Evolutionary conservation across 2,113 vertebrate genomes (phyloP), one percentile per base, ranked within the genome.

Genomic region (Gymnorhina tibicen): DNA sequence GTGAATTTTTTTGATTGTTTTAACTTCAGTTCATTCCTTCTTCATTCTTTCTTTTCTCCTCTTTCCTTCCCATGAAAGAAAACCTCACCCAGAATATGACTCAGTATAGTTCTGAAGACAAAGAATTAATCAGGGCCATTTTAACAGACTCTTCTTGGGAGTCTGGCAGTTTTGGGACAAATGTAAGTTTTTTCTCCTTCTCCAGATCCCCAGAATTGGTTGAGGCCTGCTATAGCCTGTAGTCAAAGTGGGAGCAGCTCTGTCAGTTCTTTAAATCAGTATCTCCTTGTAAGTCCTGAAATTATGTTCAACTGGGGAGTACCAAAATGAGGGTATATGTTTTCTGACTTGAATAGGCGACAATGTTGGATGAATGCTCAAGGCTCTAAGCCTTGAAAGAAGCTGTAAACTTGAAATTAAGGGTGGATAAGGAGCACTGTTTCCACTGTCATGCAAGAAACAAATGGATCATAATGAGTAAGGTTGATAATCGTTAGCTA

Each of bases 1-100:
- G 99, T 99, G 96, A 98, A 35, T 95, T 62, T 35, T 77, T 88
- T 85, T 89, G 3, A 21, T 72, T 79, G 14, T 81, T 63, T 79
- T 64, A 83, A 83, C 20, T 50, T 92, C 23, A 50, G 0, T 59
- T 91, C 16, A 44, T 85, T 89, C 30, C 16, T 58, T 55, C 21
- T 53, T 80, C 20, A 23, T 89, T 84, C 16, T 8, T 72, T 47
- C 33, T 46, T 74, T 87, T 79, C 26, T 84, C 11, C 10, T 26
- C 13, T 59, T 79, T 33, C 58, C 41, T 75, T 82, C n/a, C 28
- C 64, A 2, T 87, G 64, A 50, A 77, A 74, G 56, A 72, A 74
- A 91, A 50, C 6, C 17, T 3, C 49, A 63, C 13, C 13, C 24
- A n/a, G 53, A 12, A 16, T 42, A 33, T 73, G 44, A 68, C 27